These are phyloP conservation scores for Bellardia bayeri DNA, from an alignment of 2,888 invertebrate genomes.

Conservation along the genomic window DNA sequence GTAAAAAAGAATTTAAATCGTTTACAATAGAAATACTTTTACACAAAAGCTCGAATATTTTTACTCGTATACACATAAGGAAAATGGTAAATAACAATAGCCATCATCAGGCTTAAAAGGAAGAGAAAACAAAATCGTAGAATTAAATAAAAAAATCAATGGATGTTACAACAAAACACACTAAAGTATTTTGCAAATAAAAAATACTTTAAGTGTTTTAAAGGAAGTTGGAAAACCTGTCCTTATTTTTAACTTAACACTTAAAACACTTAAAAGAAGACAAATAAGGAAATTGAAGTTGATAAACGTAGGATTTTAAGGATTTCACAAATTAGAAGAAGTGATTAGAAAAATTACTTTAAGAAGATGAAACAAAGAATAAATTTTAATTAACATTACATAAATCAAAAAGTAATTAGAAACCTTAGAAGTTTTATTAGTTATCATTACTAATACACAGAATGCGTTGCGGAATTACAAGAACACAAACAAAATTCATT, in stretches of 20 bases:
- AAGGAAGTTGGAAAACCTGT: constrained; percentile 13
- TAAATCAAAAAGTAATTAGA: too few relatives aligned
- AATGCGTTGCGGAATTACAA: too few relatives aligned
- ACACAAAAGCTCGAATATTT: background rate
- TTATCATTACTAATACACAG: too few relatives aligned
- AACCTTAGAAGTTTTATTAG: too few relatives aligned
- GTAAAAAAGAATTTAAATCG: constrained; percentile 9
- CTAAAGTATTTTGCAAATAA: background rate
- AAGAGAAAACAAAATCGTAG: background rate
- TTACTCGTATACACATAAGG: background rate
- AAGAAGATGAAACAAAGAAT: too few relatives aligned
- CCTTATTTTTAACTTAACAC: background rate
- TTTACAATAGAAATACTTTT: background rate
- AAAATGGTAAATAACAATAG: constrained; percentile 23
- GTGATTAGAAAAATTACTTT: too few relatives aligned
- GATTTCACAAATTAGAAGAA: too few relatives aligned
- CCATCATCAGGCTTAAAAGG: background rate
- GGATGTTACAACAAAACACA: constrained; percentile 2
- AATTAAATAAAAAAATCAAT: background rate
- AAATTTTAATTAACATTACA: too few relatives aligned
- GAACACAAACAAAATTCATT: too few relatives aligned
- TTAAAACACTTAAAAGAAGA: too few relatives aligned
- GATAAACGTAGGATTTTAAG: background rate
- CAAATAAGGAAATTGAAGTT: constrained; percentile 20
- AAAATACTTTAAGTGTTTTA: background rate